Percentiles rank a stretch among this genome's conserved stretches.
Evolutionary conservation across 1,140 invertebrate genomes (phyloP).

Genomic region (Platorchestia sp.): DNA sequence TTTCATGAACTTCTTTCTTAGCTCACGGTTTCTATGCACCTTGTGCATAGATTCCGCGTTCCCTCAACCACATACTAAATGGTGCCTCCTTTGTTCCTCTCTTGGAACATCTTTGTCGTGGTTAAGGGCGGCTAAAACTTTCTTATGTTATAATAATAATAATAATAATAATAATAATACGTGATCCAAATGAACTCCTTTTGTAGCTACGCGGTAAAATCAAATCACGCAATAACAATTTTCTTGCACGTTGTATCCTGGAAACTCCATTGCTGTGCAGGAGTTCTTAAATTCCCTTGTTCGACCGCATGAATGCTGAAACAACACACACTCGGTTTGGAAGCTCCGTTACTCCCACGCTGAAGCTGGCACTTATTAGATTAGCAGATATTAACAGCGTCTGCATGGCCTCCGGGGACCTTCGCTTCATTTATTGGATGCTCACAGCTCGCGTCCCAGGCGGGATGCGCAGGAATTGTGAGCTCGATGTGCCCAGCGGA

Average conservation of each 20-base stretch:
- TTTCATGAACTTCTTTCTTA: too few relatives aligned
- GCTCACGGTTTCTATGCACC: too few relatives aligned
- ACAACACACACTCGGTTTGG: background rate
- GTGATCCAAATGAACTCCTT: background rate
- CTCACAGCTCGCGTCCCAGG: background rate
- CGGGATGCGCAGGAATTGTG: background rate
- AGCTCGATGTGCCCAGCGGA: background rate
- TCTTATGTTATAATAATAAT: background rate
- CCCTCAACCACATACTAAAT: too few relatives aligned
- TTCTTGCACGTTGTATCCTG: background rate
- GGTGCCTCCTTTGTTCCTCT: too few relatives aligned
- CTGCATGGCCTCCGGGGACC: background rate
- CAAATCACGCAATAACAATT: background rate
- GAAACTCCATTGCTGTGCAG: background rate
- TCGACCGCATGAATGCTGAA: background rate
- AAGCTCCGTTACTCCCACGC: background rate
- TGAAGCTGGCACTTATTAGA: background rate
- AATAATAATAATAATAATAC: background rate
- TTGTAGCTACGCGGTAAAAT: background rate
- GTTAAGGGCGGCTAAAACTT: too few relatives aligned
- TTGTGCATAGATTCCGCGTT: too few relatives aligned
- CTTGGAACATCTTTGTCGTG: too few relatives aligned
- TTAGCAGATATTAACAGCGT: background rate
- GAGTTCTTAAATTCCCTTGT: background rate
- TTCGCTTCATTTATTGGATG: background rate